These are phyloP conservation scores for Caenorhabditis japonica DNA, from an alignment of 2,888 invertebrate species.

Conservation along the genomic window DNA sequence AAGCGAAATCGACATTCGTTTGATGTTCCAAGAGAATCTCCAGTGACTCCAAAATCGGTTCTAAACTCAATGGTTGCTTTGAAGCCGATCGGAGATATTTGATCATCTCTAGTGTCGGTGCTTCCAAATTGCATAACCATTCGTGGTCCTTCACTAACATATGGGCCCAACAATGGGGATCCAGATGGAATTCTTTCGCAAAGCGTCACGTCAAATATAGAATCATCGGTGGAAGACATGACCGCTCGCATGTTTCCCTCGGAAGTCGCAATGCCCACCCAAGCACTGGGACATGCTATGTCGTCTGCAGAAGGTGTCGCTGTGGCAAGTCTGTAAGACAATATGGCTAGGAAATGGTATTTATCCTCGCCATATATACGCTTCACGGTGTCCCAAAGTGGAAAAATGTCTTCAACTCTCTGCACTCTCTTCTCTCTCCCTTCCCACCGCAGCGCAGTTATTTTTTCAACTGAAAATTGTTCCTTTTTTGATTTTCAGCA, in stretches of 20 bases:
- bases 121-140: constrained; percentile 79
- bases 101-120: constrained; percentile 61
- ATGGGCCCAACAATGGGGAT: constrained; percentile 66
- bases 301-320: constrained; percentile 50
- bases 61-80: constrained; percentile 78
- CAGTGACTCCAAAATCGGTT: constrained; percentile 79
- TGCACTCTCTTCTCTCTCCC: too few species aligned
- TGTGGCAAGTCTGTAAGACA: constrained; percentile 36
- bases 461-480: too few species aligned
- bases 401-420: too few species aligned
- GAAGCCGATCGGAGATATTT: constrained; percentile 76
- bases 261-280: constrained; percentile 69
- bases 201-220: constrained; percentile 70
- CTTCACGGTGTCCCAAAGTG: too few species aligned
- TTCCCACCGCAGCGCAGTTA: too few species aligned
- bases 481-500: too few species aligned
- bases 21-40: constrained; percentile 78
- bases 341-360: too few species aligned
- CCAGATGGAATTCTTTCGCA: constrained; percentile 65
- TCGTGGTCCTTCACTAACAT: constrained; percentile 69
- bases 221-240: constrained; percentile 67
- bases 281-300: constrained; percentile 67
- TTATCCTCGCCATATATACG: too few species aligned
- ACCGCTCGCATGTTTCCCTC: constrained; percentile 69
- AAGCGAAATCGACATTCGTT: constrained; percentile 78